Base-by-base conservation (phyloP, 2,888 invertebrate genomes). In the Mythimna pallens region DNA sequence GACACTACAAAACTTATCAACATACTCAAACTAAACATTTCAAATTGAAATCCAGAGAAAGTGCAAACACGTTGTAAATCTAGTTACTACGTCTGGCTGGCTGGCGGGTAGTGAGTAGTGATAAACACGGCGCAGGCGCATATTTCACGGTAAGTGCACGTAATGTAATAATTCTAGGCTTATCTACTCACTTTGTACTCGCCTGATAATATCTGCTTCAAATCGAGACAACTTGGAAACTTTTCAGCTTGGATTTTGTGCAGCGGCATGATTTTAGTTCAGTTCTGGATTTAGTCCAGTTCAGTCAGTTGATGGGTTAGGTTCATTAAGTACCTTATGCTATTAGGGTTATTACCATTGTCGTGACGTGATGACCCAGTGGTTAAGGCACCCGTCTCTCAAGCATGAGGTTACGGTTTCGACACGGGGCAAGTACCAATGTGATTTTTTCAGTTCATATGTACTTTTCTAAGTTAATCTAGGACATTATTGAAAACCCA, bases 121-220 rank as follows among this genome's bases (percentile, higher is more conserved):
- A 86, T 85, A 89, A 89, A 88, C 84, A 77, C 80, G 70, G 82
- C 73, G 83, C 77, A 70, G 73, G 80, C 85, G 84, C 88, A 90
- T 91, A 91, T 89, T 88, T 91, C 90, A 90, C 86, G 78, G 77
- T 85, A 88, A 89, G 91, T 91, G 90, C 88, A 83, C 78, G 78
- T 85, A 81, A 84, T 80, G 87, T 77, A 83, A 86, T 86, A 86
- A 84, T 84, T 86, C 76, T 77, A 78, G 58, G 40, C 57, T 81
- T 86, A 86, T 86, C 87, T 73, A 30, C 61, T 73, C 82, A 76
- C 80, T 85, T 84, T 84, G 86, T 84, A 71, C 65, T 76, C 43
- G 75, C 74, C 47, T 65, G 76, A 84, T 89, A 86, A 83, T 55
- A 66, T 74, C 64, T 36, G 64, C 75, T 20, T 80, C 68, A 66